Evolutionary conservation across 2,113 vertebrate genomes (phyloP).

Genomic region (Malurus cyaneus): DNA sequence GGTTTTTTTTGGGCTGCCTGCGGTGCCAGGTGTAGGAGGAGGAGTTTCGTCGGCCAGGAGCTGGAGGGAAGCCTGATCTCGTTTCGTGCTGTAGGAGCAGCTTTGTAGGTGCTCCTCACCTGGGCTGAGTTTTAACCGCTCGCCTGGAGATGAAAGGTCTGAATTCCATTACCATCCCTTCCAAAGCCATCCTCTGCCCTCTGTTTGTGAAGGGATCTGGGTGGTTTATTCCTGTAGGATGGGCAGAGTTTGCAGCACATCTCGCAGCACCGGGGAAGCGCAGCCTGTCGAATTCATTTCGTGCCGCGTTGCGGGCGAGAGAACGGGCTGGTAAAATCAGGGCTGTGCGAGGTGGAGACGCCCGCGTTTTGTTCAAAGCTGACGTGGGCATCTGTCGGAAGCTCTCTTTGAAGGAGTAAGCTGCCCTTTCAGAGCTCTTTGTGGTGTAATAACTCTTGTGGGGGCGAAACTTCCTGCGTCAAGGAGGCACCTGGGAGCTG

Average conservation of each 20-base stretch:
- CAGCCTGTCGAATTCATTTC: conserved; percentile 1
- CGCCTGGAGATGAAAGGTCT: background rate
- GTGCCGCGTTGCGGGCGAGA: background rate
- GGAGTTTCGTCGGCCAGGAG: background rate
- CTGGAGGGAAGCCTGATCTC: background rate
- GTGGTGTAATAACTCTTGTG: conserved; percentile 1
- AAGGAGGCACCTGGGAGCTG: conserved; percentile 21
- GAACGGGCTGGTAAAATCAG: background rate
- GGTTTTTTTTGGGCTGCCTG: background rate
- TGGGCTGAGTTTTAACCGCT: background rate
- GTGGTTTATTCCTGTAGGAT: background rate
- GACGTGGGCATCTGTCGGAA: background rate
- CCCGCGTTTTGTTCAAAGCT: background rate
- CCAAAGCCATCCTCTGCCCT: background rate
- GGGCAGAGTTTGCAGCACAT: background rate
- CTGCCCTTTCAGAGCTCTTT: conserved; percentile 17
- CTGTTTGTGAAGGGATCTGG: background rate
- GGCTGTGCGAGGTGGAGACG: conserved; percentile 17
- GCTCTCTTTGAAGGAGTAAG: conserved; percentile 36
- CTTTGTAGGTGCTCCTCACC: background rate
- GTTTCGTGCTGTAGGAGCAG: background rate
- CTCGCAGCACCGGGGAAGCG: background rate
- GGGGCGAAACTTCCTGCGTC: background rate
- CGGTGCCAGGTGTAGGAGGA: background rate
- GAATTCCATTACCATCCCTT: background rate